Base-by-base conservation (phyloP, 2,888 invertebrate species). In the Hirtodrosophila histrioides region DNA sequence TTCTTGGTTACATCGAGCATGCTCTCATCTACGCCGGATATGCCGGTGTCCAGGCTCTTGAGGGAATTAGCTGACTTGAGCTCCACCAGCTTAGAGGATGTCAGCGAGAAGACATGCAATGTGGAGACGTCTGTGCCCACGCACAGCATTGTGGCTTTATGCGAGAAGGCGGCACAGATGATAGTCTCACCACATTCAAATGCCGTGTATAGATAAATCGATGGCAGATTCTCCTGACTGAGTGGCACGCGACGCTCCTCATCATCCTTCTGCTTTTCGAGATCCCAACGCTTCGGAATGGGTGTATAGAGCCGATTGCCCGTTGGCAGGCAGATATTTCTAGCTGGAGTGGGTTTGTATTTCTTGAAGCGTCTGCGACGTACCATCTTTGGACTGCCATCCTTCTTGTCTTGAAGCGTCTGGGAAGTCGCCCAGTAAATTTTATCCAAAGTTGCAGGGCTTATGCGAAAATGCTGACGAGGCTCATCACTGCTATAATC, bases 121-220 rank as follows among this genome's bases (percentile, higher is more conserved):
- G 17, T 5, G 4, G 71, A 53, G 8, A 49, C 1, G 5, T n/a
- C 4, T 8, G 77, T 84, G 17, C 87, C 85, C 4, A 86, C 1
- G 11, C 50, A 49, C 6, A 83, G 41, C 69, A 83, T 78, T 7
- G 53, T 54, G 3, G 12, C 31, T 4, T 56, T 58, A n/a, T 63
- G 68, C 1, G 83, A 85, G 33, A 81, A 73, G 1, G 51, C 6
- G 29, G 66, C 69, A 12, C 83, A 87, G 7, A 69, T 51, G 8
- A 84, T 69, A 1, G 39, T 51, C 36, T 75, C 68, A 0, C 48
- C 36, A 2, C 4, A 6, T 6, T 41, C 48, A 0, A 23, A 0
- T 0, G 65, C 55, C 10, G 66, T 75, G 24, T 84, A 86, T 0
- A 84, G 1, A 31, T 68, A 84, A 0, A 12, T 24, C 4, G 85